Base-by-base conservation (phyloP, 92 coral and sea anemone genomes). In the Pocillopora grandis region DNA sequence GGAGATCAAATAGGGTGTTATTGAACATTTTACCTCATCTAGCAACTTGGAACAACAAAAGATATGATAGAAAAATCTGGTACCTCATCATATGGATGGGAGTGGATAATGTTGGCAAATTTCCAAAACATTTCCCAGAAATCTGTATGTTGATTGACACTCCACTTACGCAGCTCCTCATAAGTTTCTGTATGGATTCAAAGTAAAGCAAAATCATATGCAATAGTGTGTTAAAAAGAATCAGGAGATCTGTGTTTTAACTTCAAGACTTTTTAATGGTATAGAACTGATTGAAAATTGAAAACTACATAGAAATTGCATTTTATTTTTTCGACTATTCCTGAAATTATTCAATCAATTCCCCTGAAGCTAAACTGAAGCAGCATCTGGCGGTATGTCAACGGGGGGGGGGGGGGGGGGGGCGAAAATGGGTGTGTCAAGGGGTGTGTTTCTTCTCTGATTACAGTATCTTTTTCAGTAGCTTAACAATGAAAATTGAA, bases 41-140 rank as follows among this genome's bases (percentile, higher is more conserved):
- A 42, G 52, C 52, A 42, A 42, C 52, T 42, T 42, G 52, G 5
- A 7, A 42, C 52, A 42, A 2, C 5, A 20, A 27, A 15, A 17
- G 52, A 42, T 16, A 42, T 82, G 48, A 48, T 62, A 66, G 35
- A 62, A 71, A 58, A 74, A 62, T 15, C 19, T 80, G 76, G 12
- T 80, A 96, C 99, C 97, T 97, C 94, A 59, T 86, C 91, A 27
- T 94, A 94, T 19, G 94, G 80, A 66, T 90, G 90, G 63, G 99
- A 97, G 33, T 90, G 92, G 55, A 94, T 59, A 18, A 97, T 80
- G n/a, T 82, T 83, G 48, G 97, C 90, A 89, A 86, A 97, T 23
- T 80, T 83, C 98, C 98, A 97, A 67, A 97, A 89, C 71, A 66
- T 91, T 78, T 94, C 97, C 99, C 99, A 97, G 84, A 97, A 97